phyloP scores from a whole-genome alignment of 2,888 invertebrate species.

The Eupithecia inturbata region DNA sequence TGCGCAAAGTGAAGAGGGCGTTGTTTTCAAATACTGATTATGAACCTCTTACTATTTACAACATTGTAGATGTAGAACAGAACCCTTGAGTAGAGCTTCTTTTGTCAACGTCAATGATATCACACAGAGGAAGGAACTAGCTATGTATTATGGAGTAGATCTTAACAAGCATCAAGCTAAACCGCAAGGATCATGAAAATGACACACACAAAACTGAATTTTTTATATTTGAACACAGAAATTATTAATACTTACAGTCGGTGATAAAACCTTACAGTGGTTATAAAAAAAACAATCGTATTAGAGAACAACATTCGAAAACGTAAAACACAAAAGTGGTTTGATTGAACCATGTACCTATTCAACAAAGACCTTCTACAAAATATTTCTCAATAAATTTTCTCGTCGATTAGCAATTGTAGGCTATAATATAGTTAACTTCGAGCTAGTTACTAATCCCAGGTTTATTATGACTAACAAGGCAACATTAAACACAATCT shows the following conservation, averaged over 20 bases:
- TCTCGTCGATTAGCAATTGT: not conserved
- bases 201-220: not conserved
- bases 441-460: not conserved
- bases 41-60: not conserved
- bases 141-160: not conserved
- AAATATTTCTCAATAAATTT: not conserved
- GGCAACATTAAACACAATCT: conserved; percentile 28
- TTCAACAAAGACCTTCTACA: not conserved
- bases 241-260: not conserved
- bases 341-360: no score
- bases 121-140: not conserved
- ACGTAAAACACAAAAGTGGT: not conserved
- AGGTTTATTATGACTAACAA: conserved; percentile 32
- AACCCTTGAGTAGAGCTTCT: not conserved
- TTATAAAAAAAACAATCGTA: not conserved
- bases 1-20: not conserved
- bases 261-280: not conserved
- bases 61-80: not conserved
- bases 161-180: not conserved
- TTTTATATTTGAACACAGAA: not conserved
- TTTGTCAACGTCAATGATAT: not conserved
- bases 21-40: not conserved
- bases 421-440: not conserved
- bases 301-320: not conserved
- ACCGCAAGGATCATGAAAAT: not conserved